Evolutionary conservation across 2,797 vertebrate genomes (phyloP).

Genomic region (Balearica regulorum): DNA sequence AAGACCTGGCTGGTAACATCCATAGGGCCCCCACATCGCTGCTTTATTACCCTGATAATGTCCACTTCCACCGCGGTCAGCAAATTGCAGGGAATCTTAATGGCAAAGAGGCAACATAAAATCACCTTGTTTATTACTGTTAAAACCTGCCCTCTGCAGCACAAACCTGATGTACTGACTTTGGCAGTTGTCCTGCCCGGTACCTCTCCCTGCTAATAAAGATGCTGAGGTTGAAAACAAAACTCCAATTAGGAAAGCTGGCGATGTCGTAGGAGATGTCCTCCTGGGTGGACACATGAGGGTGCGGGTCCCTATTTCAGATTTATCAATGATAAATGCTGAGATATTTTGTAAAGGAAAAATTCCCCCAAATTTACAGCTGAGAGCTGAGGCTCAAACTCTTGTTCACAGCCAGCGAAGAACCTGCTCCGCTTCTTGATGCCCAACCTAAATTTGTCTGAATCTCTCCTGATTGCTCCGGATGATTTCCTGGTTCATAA

Average conservation of each 20-base stretch:
- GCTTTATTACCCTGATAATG: not conserved
- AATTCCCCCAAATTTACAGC: not conserved
- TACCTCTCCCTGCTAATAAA: not conserved
- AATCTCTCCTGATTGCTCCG: not conserved
- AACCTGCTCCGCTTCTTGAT: rapidly evolving
- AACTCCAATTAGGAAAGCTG: rapidly evolving
- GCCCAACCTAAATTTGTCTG: not conserved
- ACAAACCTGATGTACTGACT: not conserved
- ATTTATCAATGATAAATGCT: rapidly evolving
- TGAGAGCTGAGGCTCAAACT: not conserved
- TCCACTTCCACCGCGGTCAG: not conserved
- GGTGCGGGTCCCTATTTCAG: not conserved
- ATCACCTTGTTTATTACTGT: not conserved
- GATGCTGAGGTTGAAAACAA: not conserved
- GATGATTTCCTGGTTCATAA: slow-evolving; percentile 7
- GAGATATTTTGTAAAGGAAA: not conserved
- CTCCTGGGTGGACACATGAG: rapidly evolving
- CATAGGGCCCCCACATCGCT: rapidly evolving
- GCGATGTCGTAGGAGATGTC: rapidly evolving
- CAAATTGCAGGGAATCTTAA: not conserved
- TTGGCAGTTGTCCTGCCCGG: not conserved
- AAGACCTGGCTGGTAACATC: not conserved
- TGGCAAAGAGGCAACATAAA: not conserved
- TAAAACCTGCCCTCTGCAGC: not conserved
- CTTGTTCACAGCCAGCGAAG: not conserved